Base-by-base conservation (phyloP, 1,140 invertebrate genomes). In the Stenopsyche tienmushanensis region DNA sequence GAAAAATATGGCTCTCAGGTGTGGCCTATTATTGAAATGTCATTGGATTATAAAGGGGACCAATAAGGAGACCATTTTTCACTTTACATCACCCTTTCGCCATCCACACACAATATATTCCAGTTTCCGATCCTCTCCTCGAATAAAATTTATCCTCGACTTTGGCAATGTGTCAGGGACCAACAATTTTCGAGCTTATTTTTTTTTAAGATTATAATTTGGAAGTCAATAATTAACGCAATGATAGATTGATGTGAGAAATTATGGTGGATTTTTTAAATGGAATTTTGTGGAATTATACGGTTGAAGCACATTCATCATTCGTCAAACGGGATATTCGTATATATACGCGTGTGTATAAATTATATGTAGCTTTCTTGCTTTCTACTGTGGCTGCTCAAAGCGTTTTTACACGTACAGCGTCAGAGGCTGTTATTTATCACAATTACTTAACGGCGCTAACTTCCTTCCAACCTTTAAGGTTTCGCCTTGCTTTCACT, bases 21-120 rank as follows among this genome's bases (percentile, higher is more conserved):
- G 62, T 54, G 62, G 29, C 49, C 62, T 54, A 64, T 64, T 64
- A 64, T 64, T 64, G 62, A 64, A 64, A 64, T 54, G 62, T 64
- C 62, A 55, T 54, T 64, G 62, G 62, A 64, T 64, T 64, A 64
- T 64, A 64, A 64, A 64, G 50, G 50, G 62, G 39, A 44, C 62
- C 62, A 64, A 64, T 64, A 64, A 52, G 62, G 47, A 8, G 44
- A 20, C 34, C 26, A 54, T 45, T 64, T 64, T 64, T 64, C 44
- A 53, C 23, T 29, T 41, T 24, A 17, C 53, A 57, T 29, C 53
- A 20, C 49, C n/a, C 49, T 21, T 21, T 53, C 24, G 24, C 18
- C 13, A 5, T 3, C 49, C 18, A 53, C 24, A 21, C 15, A 21
- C n/a, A 21, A 18, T 24, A 53, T 24, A 21, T 53, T n/a, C n/a